Conservation (phyloP, 2,797 vertebrate genomes). For the Danio tinwini region DNA sequence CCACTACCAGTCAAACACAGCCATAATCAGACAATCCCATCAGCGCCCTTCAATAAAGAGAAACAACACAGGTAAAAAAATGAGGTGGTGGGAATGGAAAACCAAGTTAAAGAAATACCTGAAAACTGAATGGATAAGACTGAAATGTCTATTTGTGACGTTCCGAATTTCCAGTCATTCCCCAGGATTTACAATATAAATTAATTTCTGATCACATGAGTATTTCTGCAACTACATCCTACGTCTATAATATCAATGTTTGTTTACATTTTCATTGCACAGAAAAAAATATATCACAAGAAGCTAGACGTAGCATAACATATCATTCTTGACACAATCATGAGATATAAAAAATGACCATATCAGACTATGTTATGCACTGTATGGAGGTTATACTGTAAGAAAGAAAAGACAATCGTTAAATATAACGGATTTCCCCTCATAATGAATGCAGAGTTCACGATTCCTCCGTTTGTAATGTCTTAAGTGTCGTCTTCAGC, state of each 20-base stretch:
- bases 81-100: neutral
- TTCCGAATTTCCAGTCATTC: neutral
- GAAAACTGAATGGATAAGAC: neutral
- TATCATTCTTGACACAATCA: slow-evolving; percentile 66
- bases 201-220: neutral
- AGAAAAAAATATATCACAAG: no score
- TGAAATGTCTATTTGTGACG: neutral
- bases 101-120: neutral
- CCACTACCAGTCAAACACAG: slow-evolving; percentile 88
- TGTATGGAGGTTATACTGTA: slow-evolving; percentile 22
- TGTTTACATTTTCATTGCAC: slow-evolving; percentile 41
- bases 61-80: neutral
- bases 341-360: slow-evolving; percentile 65
- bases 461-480: slow-evolving; percentile 28
- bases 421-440: slow-evolving; percentile 24
- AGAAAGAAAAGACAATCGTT: slow-evolving; percentile 43
- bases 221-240: slow-evolving; percentile 4
- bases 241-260: slow-evolving; percentile 38
- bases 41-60: neutral
- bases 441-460: slow-evolving; percentile 19
- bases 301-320: slow-evolving; percentile 64
- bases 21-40: slow-evolving; percentile 69
- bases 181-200: neutral
- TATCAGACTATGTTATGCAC: slow-evolving; percentile 51
- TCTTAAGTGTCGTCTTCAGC: slow-evolving; percentile 22